These are phyloP conservation scores for Nemopilema nomurai DNA, from an alignment of 30 jellyfish, hydroid and myxozoan genomes.

Conservation along the genomic window DNA sequence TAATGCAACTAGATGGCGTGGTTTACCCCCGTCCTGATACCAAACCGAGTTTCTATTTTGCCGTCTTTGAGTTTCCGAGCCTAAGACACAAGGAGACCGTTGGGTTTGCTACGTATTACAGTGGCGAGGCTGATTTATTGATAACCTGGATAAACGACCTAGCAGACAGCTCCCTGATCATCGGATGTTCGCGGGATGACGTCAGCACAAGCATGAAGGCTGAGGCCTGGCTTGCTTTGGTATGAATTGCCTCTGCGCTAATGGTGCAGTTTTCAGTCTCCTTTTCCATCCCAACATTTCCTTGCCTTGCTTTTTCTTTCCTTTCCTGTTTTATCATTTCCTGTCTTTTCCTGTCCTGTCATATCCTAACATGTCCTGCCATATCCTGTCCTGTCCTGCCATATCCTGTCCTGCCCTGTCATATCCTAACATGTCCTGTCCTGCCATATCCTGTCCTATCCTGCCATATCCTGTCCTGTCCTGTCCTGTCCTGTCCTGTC, in stretches of 20 bases:
- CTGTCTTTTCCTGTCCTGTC: no score
- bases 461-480: no score
- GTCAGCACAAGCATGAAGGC: slow-evolving; percentile 28
- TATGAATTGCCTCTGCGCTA: not conserved
- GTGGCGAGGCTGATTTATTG: slow-evolving; percentile 17
- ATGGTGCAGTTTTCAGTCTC: no score
- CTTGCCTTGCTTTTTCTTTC: no score
- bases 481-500: no score
- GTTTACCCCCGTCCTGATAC: not conserved
- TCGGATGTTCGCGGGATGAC: slow-evolving; percentile 56
- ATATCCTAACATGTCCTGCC: no score
- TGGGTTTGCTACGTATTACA: slow-evolving; percentile 4
- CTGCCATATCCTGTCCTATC: no score
- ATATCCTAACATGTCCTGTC: no score
- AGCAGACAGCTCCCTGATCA: slow-evolving; percentile 33
- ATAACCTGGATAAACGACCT: slow-evolving; percentile 16
- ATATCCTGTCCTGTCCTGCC: no score
- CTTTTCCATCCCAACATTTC: no score
- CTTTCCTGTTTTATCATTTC: no score
- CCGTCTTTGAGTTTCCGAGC: slow-evolving; percentile 28
- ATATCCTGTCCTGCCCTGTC: no score
- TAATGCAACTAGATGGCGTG: slow-evolving; percentile 18
- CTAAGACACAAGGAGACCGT: slow-evolving; percentile 2
- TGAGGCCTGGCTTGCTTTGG: slow-evolving; percentile 62
- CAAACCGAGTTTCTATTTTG: slow-evolving; percentile 5